Evolutionary conservation across 2,113 vertebrate genomes (phyloP).

Genomic region (Malurus alboscapulatus): DNA sequence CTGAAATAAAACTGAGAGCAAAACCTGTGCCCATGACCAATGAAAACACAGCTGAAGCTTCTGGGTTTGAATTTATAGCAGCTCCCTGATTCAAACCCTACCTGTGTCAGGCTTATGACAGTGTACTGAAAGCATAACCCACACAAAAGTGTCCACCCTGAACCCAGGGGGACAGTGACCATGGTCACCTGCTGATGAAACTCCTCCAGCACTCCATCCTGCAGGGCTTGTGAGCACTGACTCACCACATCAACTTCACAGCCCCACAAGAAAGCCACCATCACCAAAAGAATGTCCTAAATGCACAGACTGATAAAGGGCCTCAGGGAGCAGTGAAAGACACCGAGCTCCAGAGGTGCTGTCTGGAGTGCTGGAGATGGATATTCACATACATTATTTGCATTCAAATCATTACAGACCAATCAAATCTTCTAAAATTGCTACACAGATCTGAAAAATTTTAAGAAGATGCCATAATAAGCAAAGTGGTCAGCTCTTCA

Average conservation of each 20-base stretch:
- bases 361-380: background rate
- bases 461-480: background rate
- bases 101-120: background rate
- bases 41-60: background rate
- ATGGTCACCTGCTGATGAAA: background rate
- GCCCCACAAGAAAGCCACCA: background rate
- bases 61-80: background rate
- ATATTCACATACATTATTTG: background rate
- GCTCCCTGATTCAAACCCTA: background rate
- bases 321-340: background rate
- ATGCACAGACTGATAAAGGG: background rate
- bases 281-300: background rate
- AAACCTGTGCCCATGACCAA: background rate
- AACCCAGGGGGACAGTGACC: background rate
- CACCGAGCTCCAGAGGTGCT: fast-evolving
- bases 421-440: background rate
- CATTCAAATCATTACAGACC: background rate
- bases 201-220: background rate
- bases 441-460: background rate
- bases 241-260: background rate
- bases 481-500: background rate
- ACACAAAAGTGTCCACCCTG: background rate
- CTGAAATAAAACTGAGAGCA: background rate
- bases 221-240: background rate
- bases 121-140: background rate